Base-by-base conservation (phyloP, 2,888 invertebrate genomes). In the Patella ulyssiponensis region DNA sequence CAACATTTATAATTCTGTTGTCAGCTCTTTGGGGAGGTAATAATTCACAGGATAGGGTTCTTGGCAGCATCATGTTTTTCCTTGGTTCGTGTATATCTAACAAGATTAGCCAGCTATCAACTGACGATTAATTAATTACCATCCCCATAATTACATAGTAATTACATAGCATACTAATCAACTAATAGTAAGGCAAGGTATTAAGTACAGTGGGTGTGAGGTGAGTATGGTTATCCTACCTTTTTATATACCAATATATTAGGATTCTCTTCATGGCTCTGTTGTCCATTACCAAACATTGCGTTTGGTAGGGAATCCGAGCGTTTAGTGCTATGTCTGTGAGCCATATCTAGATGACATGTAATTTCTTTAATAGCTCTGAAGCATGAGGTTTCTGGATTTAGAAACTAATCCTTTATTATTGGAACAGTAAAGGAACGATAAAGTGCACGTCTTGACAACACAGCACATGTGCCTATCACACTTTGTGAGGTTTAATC, bases 231-330 rank as follows among this genome's bases (percentile, higher is more conserved):
- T 44, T 44, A 54, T 81, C 87, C 81, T 81, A 89, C 89, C 87
- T 89, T 88, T 83, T 88, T 89, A 78, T 88, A 89, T 11, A 88
- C 88, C 69, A 88, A 81, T 78, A 87, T 84, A 79, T 89, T 88
- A 27, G 89, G 88, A 76, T 88, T 89, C 70, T 89, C 88, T 78
- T 88, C 88, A 72, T 87, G 87, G 27, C 82, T 86, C 76, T 87
- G 85, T 78, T 89, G 89, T 73, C 89, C 88, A 83, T 89, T 89
- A 64, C 88, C 87, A 83, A 86, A 87, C 83, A 86, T 86, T 64
- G 86, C 85, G 75, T 82, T 85, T 17, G 88, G 88, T 80, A 87
- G 80, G 75, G 87, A 86, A 80, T 89, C 88, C n/a, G 88, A 85
- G 82, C 87, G 82, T 79, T 87, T 88, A 75, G 84, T 87, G 80